Evolutionary conservation across 1,140 invertebrate genomes (phyloP), one percentile per base, ranked within the genome.

Genomic region (Drosophila bocqueti): DNA sequence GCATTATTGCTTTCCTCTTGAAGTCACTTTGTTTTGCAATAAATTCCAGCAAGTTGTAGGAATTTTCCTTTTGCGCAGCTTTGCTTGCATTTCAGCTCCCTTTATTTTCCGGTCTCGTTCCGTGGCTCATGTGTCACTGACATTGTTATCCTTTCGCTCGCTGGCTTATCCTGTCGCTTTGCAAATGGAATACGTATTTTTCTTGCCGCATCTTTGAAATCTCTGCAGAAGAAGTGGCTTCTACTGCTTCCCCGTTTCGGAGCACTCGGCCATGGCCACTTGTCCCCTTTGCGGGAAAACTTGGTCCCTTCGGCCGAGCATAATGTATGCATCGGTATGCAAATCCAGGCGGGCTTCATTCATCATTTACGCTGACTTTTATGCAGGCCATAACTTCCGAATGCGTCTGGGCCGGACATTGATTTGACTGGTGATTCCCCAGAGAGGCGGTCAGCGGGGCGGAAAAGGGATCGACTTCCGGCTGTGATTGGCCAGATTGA

Each of bases 111-210:
- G 16, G 29, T 38, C 63, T 52, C 29, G 46, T 79, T 77, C 60
- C 67, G 54, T 62, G 58, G 85, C 66, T 83, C 60, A 63, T 84
- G 69, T 90, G 84, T 76, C 78, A 66, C 63, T 83, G 78, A 81
- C 81, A 84, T 75, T 84, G 81, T 89, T 89, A 89, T 89, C 85
- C 81, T 84, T 89, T 89, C 84, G 77, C 76, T 80, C 55, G 80
- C 61, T 89, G 76, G 73, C 83, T 87, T 87, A 86, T 77, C 74
- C 54, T 75, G 85, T 89, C 78, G 64, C 69, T 45, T 72, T 65
- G 67, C 63, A 81, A 90, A 90, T 84, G 74, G 69, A 79, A 89
- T 83, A 72, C 69, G 69, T 67, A 75, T 71, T 68, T 55, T 61
- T 50, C 57, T 52, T 67, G 55, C 21, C 29, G 38, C 77, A 42